Percentiles rank a stretch among this genome's conserved stretches.
phyloP scores from a whole-genome alignment of 2,113 vertebrate species.

The Paradisaea rubra region DNA sequence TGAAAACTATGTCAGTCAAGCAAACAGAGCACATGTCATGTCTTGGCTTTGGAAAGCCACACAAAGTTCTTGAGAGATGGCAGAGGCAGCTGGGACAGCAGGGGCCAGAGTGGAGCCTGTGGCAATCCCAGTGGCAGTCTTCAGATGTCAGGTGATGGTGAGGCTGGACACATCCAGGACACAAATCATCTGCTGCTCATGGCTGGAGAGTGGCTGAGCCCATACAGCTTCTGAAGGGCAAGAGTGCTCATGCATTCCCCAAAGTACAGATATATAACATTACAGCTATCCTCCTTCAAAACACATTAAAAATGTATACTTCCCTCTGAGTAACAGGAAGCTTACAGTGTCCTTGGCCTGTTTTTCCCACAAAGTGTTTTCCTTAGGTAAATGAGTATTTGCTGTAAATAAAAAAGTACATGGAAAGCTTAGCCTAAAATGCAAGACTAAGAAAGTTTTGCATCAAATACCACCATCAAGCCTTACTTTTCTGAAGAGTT shows the following conservation, averaged over 20 bases:
- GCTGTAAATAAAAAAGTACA: not conserved
- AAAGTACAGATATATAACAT: not conserved
- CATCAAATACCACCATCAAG: not conserved
- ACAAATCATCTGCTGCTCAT: not conserved
- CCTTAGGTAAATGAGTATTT: not conserved
- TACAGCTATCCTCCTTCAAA: not conserved
- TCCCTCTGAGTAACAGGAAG: not conserved
- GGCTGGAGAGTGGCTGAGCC: not conserved
- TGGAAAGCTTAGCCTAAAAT: not conserved
- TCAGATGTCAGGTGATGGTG: not conserved
- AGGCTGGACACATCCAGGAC: not conserved
- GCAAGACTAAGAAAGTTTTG: not conserved
- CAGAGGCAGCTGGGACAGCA: not conserved
- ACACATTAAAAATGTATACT: not conserved
- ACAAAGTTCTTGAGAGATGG: not conserved
- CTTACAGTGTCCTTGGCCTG: not conserved
- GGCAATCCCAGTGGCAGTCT: not conserved
- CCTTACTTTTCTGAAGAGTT: not conserved
- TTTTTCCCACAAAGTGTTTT: not conserved
- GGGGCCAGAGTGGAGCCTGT: not conserved
- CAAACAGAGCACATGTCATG: not conserved
- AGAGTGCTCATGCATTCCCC: not conserved
- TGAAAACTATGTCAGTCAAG: not conserved
- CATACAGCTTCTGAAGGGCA: not conserved
- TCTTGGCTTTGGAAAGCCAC: not conserved